Base-by-base conservation (phyloP, 2,797 vertebrate species). In the Amblyopsis hoosieri region DNA sequence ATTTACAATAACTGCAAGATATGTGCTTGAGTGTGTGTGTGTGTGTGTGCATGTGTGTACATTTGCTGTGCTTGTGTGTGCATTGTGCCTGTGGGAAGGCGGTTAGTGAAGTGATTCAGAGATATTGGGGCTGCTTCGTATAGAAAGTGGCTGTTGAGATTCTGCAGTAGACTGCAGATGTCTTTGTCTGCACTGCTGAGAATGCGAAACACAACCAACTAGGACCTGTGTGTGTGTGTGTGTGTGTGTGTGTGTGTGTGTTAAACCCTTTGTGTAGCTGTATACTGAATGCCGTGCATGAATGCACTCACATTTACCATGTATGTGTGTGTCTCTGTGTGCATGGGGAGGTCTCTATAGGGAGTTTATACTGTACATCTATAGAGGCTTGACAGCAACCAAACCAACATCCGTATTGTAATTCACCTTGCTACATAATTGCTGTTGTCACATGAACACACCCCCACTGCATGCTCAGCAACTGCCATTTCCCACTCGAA, bases 121-220 rank as follows among this genome's bases (percentile, higher is more conserved):
- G 52, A 42, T 11, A 13, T 11, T 33, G 13, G 23, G 47, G 42
- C 33, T 12, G 14, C 9, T 33, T 33, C 46, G 10, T 37, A 9
- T 49, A 31, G 56, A 52, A 48, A 33, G 29, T 52, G 7, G 12
- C 45, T 7, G 12, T 48, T 12, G 11, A 42, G 37, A 59, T 11
- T 12, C 42, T 12, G 12, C 13, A 49, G 46, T 19, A 29, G 14
- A 48, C 48, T 13, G 31, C 33, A 61, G 47, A 51, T 31, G 33
- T 62, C 47, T 60, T 42, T 31, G 13, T 45, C 42, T 23, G 11
- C 4, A 12, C 31, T 49, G 62, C 54, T 57, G 62, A 57, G 62
- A 19, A 64, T 50, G 54, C 46, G 57, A n/a, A 57, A 53, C 19
- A 37, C 31, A 10, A 37, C 37, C 50, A 45, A 23, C 60, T 42